Evolutionary conservation across 2,797 vertebrate genomes (phyloP), one percentile per base, ranked within the genome.

Genomic region (Hapalemur alaotrensis): DNA sequence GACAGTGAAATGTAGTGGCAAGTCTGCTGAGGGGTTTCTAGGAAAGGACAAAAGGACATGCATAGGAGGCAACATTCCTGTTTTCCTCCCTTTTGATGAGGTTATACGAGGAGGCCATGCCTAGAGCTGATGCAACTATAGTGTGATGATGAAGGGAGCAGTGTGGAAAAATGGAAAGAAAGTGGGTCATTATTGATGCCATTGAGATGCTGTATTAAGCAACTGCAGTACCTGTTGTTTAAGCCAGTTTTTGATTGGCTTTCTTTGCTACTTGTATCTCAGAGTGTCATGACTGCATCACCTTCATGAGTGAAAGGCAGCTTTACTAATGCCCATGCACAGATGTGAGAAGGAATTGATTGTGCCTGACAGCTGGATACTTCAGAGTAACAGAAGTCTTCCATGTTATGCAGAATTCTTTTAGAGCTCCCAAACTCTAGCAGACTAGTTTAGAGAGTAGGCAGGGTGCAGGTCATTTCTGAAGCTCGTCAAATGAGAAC

Each of bases 381-480:
- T 23, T 46, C 52, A 46, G 3, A 46, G 11, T 52, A 67, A 30
- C 23, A 54, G 43, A 95, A 48, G 63, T 79, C 59, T 67, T 38
- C 28, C 50, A 28, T 41, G 32, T 18, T 41, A 43, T 14, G 22
- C n/a, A 76, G 61, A 84, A 23, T 38, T 93, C 4, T 97, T 97
- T 96, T 23, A 91, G 50, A 76, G 48, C 22, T 59, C 75, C 43
- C 25, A 35, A 63, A 69, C 57, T 76, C 50, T 79, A 91, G 67
- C 54, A 89, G 67, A 80, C 59, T 46, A 54, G 76, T 87, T 90
- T 78, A 70, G 91, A 95, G 30, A 95, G 57, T 38, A 9, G 83
- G 80, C 57, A 91, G 23, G 30, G 35, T 93, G 67, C 85, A 32
- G 63, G 30, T 18, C 80, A 52, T 96, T 93, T 89, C 79, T 87